Conservation (phyloP, 2,797 vertebrate species). For the Enteromius thamalakanensis region DNA sequence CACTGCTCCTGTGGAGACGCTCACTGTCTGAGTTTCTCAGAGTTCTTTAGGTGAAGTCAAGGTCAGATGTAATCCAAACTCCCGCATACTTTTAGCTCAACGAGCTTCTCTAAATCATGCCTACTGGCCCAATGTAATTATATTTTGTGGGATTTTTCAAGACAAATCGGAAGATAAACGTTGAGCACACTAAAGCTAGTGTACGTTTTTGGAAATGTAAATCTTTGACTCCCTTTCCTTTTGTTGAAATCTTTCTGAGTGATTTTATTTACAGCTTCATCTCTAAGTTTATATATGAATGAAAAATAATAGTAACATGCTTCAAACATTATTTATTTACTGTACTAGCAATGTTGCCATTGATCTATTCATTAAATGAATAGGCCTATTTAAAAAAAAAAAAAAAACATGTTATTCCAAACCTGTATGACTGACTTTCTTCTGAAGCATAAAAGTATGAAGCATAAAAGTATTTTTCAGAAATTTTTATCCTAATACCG, state of each 20-base stretch:
- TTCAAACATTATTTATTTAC: not conserved
- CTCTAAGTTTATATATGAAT: not conserved
- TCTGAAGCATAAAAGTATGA: not conserved
- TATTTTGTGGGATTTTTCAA: slow-evolving; percentile 60
- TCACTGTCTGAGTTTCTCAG: slow-evolving; percentile 63
- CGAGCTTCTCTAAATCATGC: slow-evolving; percentile 44
- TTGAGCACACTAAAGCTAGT: slow-evolving; percentile 18
- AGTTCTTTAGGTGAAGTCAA: slow-evolving; percentile 74
- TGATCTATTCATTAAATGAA: not conserved
- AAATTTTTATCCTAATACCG: not conserved
- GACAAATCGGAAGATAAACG: slow-evolving; percentile 51
- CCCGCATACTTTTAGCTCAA: slow-evolving; percentile 54
- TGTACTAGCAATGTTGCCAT: not conserved
- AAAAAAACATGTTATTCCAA: not conserved
- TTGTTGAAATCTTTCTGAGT: not conserved
- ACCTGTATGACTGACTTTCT: not conserved
- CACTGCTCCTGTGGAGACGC: slow-evolving; percentile 69
- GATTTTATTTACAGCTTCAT: not conserved
- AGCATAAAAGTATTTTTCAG: not conserved
- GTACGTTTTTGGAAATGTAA: not conserved
- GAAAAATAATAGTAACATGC: not conserved
- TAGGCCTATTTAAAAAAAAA: not conserved
- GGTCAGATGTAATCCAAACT: slow-evolving; percentile 79
- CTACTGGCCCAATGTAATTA: slow-evolving; percentile 71
- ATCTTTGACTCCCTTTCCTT: not conserved